Evolutionary conservation across 2,888 invertebrate genomes (phyloP), one percentile per base, ranked within the genome.

Genomic region (Pycnomerus fuliginosus): DNA sequence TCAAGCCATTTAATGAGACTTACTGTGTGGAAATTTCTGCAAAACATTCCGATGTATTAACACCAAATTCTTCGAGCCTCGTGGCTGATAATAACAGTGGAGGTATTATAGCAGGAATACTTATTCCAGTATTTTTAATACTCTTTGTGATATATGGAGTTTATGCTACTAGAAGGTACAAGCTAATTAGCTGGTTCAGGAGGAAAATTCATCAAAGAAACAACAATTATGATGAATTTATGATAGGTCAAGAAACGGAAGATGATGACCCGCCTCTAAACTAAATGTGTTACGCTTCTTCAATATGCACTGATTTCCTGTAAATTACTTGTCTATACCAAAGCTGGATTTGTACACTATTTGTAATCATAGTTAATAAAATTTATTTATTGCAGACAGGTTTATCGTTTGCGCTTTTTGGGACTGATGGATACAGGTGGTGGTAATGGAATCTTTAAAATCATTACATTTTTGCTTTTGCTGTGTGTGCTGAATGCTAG

Each of bases 231-330:
- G 72, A 73, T 56, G 73, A 73, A 53, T 71, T 72, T 44, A 72
- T 72, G 71, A 72, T 73, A 49, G 72, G 73, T 3, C 67, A 68
- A 46, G 71, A 72, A 47, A 68, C 69, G 44, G 69, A 68, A 42
- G 70, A 69, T 46, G 72, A 72, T 53, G 66, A 64, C 48, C 68
- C 69, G 14, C 70, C 70, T 15, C 52, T 70, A 32, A 56, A 49
- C 48, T 64, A 55, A 53, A 3, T 36, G 13, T 14, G 20, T 8
- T 10, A 16, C 23, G 34, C 35, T 30, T 10, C 7, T 11, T 10
- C 4, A 11, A 10, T 8, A 10, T 8, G 5, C 27, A 5, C 4
- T 5, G 10, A 27, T 27, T 27, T 27, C 27, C 4, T 11, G 4
- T 8, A 5, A 27, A 8, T 4, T 5, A 27, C 27, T 20, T 8